A percentile compares a stretch with the other conserved stretches of the same genome.
Conservation (phyloP, 2,797 vertebrate species). For the Ibycter americanus region DNA sequence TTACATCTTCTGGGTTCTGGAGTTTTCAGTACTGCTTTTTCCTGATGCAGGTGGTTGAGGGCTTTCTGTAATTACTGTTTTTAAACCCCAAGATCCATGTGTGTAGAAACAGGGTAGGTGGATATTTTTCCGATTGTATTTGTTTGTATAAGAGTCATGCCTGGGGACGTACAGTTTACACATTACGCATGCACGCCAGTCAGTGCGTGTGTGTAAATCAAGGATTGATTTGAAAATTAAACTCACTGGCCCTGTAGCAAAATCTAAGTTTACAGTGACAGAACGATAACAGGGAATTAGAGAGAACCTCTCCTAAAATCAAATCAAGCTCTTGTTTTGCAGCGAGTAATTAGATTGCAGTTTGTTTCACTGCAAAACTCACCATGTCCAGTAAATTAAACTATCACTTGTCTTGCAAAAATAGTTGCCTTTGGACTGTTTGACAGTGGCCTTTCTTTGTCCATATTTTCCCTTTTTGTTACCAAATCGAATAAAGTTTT, state of each 20-base stretch:
- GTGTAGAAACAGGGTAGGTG: background rate
- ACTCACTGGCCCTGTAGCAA: slow-evolving; percentile 22
- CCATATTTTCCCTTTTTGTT: background rate
- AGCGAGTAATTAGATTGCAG: slow-evolving; percentile 55
- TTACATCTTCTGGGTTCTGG: background rate
- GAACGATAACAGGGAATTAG: slow-evolving; percentile 47
- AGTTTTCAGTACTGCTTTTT: background rate
- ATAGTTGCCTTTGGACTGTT: slow-evolving; percentile 11
- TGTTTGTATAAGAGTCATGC: background rate
- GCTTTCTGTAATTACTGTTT: background rate
- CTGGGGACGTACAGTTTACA: background rate
- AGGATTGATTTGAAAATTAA: slow-evolving; percentile 36
- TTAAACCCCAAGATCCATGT: background rate
- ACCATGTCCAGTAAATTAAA: slow-evolving; percentile 53
- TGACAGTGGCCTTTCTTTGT: background rate
- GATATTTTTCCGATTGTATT: background rate
- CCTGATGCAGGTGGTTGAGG: background rate
- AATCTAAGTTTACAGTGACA: slow-evolving; percentile 47
- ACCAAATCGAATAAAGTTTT: background rate
- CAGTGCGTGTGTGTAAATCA: background rate
- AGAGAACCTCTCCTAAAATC: slow-evolving; percentile 49
- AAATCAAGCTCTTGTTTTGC: slow-evolving; percentile 60
- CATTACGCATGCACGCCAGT: background rate
- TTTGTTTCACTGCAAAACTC: slow-evolving; percentile 55
- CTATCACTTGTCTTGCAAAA: slow-evolving; percentile 39